Evolutionary conservation across 2,113 vertebrate species (phyloP), one percentile per base, ranked within the genome.

Genomic region (Deroptyus accipitrinus): DNA sequence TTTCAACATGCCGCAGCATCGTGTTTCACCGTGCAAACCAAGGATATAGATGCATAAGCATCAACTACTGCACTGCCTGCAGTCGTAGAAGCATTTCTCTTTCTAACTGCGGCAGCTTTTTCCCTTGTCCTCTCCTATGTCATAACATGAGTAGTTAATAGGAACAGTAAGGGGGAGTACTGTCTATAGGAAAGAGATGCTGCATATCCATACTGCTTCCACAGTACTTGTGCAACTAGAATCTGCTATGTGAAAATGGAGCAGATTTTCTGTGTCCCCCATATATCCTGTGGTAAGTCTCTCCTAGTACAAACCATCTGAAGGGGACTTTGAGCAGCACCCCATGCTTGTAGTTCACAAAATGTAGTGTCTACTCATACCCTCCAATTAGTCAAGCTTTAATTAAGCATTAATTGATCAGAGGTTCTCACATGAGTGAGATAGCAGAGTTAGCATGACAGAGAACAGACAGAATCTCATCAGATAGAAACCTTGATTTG

Each of bases 231-330:
- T 17, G n/a, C 48, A 30, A 72, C 9, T 28, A 41, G 59, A 48
- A 82, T 30, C 22, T 72, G 49, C 42, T 31, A 2, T 33, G n/a
- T 67, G 70, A 48, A 66, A 54, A 46, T 1, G 25, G 31, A 69
- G 28, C 13, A 57, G 37, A 24, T 80, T 64, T 62, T 75, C 17
- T 69, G 16, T 54, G 15, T 35, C 30, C 7, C 11, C 37, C 0
- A 0, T 33, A 12, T 9, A 18, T 39, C 54, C 17, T 1, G 0
- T n/a, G 20, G 30, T 76, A 86, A 42, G 76, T 41, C 57, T 46
- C 30, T 17, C 49, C 25, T 57, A 52, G n/a, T 28, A 35, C 7
- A 30, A 61, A 25, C n/a, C 39, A 37, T 25, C 9, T 77, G 22
- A 66, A 82, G 44, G 9, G 28, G 19, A 33, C 23, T 13, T 18